Conservation (phyloP, 2,888 invertebrate species). For the Stenichneumon culpator region DNA sequence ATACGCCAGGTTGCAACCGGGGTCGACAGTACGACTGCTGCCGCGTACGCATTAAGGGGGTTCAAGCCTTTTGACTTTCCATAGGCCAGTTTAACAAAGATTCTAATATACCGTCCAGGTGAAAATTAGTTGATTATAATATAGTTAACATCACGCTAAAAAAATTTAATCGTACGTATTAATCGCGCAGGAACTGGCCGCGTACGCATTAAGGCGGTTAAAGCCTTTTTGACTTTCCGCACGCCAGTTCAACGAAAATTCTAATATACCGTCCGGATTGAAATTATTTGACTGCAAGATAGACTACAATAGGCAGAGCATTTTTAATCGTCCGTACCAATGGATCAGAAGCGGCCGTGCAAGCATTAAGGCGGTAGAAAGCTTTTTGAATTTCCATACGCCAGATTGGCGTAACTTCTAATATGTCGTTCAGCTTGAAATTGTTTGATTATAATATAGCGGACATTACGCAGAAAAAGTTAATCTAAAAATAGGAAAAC, state of each 20-base stretch:
- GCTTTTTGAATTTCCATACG: neutral
- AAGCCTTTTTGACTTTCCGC: neutral
- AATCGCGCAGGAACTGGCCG: neutral
- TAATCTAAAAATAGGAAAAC: too few species aligned
- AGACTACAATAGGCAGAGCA: too few species aligned
- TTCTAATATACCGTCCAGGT: neutral
- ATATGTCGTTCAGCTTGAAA: neutral
- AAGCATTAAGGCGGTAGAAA: neutral
- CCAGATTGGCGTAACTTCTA: neutral
- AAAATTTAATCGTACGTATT: too few species aligned
- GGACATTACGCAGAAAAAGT: too few species aligned
- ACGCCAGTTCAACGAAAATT: neutral
- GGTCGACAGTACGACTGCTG: neutral
- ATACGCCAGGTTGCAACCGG: conserved; percentile 5
- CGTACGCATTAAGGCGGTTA: neutral
- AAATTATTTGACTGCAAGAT: neutral
- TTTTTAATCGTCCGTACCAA: too few species aligned
- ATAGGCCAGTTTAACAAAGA: neutral
- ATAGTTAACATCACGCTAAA: too few species aligned
- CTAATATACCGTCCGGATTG: neutral
- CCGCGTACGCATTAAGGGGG: neutral
- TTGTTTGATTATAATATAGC: neutral
- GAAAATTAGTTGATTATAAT: neutral
- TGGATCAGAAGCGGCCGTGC: neutral
- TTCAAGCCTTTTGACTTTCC: neutral